These are phyloP conservation scores for Lampris megalopsis DNA, from an alignment of 2,113 vertebrate species.

Conservation along the genomic window DNA sequence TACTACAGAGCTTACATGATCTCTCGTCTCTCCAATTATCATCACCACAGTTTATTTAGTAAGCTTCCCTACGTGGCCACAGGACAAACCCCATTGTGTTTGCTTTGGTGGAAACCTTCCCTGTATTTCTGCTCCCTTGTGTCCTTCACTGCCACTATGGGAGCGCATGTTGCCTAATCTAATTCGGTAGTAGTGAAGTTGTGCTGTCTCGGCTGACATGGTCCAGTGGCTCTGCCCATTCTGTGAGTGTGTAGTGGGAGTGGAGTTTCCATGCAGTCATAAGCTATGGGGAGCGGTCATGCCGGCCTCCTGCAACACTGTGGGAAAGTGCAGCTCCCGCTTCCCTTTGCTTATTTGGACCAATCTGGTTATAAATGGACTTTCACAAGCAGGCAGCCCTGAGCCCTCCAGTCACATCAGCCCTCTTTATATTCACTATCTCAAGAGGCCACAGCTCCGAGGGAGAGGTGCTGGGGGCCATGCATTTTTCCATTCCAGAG, in stretches of 20 bases:
- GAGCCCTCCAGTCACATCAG: constrained; percentile 70
- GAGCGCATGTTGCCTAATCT: constrained; percentile 68
- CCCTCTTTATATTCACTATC: constrained; percentile 71
- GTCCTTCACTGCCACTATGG: constrained; percentile 50
- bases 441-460: constrained; percentile 74
- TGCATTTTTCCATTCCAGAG: constrained; percentile 79
- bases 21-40: not conserved
- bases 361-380: constrained; percentile 80
- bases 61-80: not conserved
- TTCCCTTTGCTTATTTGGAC: constrained; percentile 79
- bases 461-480: constrained; percentile 74
- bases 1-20: not conserved
- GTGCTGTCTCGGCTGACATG: constrained; percentile 74
- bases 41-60: not conserved
- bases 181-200: constrained; percentile 68
- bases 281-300: constrained; percentile 72
- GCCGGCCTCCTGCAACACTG: constrained; percentile 72
- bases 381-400: constrained; percentile 70
- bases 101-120: constrained; percentile 24
- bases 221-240: constrained; percentile 73
- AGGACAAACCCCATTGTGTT: constrained; percentile 13
- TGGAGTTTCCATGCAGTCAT: constrained; percentile 79
- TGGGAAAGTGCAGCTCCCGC: constrained; percentile 82
- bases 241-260: constrained; percentile 69
- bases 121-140: constrained; percentile 34